These are phyloP conservation scores for Lepus oiostolus DNA, from an alignment of 2,797 vertebrate genomes.

Conservation along the genomic window DNA sequence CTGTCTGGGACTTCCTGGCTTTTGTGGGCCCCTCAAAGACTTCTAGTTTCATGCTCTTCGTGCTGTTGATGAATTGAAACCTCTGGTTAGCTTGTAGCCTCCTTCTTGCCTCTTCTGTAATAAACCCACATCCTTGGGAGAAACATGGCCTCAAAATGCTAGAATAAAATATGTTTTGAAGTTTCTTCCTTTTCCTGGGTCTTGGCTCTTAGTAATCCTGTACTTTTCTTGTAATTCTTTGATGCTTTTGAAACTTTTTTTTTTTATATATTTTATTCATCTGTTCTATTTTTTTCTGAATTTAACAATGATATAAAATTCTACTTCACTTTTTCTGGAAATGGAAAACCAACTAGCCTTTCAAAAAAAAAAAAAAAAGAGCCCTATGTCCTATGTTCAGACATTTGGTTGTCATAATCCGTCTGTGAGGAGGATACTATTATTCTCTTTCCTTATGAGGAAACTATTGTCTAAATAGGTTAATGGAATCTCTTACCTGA, in stretches of 20 bases:
- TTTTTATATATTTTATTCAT: constrained; percentile 64
- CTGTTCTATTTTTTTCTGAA: constrained; percentile 54
- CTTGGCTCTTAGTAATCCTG: constrained; percentile 47
- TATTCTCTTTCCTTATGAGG: constrained; percentile 30
- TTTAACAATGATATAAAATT: constrained; percentile 55
- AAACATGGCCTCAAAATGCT: constrained; percentile 17
- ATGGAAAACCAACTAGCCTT: constrained; percentile 53
- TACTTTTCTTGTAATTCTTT: constrained; percentile 50
- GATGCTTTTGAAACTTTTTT: constrained; percentile 43
- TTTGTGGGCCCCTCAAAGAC: neutral
- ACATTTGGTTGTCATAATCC: neutral
- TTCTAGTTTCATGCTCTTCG: constrained; percentile 6
- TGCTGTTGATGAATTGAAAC: constrained; percentile 32
- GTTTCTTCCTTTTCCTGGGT: neutral
- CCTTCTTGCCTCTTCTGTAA: neutral
- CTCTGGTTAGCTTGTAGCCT: neutral
- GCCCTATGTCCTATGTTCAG: constrained; percentile 26
- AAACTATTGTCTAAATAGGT: neutral
- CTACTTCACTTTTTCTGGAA: constrained; percentile 49
- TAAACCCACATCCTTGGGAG: neutral
- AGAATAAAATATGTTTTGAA: constrained; percentile 22
- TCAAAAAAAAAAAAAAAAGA: constrained; percentile 8
- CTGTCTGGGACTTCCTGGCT: neutral
- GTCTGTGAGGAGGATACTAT: constrained; percentile 5
- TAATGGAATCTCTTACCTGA: constrained; percentile 44